Percentiles rank a stretch among this genome's conserved stretches.
Evolutionary conservation across 2,113 vertebrate genomes (phyloP).

Genomic region (Catagonus wagneri): DNA sequence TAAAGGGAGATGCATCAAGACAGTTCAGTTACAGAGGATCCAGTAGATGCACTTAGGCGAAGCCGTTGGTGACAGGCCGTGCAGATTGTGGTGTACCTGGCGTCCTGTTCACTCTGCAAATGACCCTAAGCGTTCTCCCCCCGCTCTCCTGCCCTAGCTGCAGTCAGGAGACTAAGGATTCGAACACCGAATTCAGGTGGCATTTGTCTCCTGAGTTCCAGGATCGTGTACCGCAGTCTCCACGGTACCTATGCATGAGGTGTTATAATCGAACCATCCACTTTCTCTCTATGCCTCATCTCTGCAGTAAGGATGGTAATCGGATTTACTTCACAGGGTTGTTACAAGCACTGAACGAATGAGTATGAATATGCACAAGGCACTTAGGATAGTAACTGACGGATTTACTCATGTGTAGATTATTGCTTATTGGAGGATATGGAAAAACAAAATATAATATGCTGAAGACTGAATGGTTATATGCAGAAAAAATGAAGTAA

Average conservation of each 20-base stretch:
- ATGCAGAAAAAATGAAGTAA: background rate
- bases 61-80: background rate
- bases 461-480: background rate
- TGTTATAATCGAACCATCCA: background rate
- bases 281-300: background rate
- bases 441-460: slow-evolving; percentile 35
- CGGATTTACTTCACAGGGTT: background rate
- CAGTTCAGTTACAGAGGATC: background rate
- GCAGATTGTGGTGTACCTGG: background rate
- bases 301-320: background rate
- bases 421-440: background rate
- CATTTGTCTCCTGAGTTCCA: background rate
- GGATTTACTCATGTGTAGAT: background rate
- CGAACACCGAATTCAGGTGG: background rate
- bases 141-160: background rate
- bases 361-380: background rate
- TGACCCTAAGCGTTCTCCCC: background rate
- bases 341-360: background rate
- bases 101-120: background rate
- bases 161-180: background rate
- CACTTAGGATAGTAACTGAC: background rate
- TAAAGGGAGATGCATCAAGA: background rate
- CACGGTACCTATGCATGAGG: background rate
- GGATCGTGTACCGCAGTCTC: fast-evolving
- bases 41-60: background rate